Conservation (phyloP, 2,113 vertebrate species). For the Coracopsis vasa region DNA sequence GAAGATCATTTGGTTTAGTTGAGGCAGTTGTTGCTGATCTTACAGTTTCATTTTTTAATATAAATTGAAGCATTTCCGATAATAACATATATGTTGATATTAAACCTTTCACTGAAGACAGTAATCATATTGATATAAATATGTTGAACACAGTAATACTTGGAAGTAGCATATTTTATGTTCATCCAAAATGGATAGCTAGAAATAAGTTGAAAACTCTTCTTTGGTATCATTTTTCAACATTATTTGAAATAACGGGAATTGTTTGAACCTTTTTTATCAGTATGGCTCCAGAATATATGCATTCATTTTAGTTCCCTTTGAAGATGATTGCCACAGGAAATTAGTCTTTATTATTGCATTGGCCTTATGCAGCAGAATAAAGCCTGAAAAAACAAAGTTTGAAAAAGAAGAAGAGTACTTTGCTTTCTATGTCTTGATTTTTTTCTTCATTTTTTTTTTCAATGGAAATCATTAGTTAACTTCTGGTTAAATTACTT, state of each 20-base stretch:
- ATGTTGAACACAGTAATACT: not conserved
- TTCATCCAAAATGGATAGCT: not conserved
- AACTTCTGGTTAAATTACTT: not conserved
- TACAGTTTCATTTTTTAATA: constrained; percentile 55
- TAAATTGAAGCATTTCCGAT: constrained; percentile 41
- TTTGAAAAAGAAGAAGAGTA: not conserved
- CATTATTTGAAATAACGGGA: constrained; percentile 20
- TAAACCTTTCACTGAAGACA: constrained; percentile 13
- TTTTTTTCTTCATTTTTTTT: not conserved
- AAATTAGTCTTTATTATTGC: constrained; percentile 20
- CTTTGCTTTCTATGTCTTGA: not conserved
- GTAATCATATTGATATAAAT: constrained; percentile 34
- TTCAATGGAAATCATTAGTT: not conserved
- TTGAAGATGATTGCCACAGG: constrained; percentile 12
- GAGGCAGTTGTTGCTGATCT: constrained; percentile 46
- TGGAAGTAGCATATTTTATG: not conserved
- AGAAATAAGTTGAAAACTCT: not conserved
- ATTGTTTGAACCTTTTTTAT: constrained; percentile 45
- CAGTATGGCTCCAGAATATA: constrained; percentile 1
- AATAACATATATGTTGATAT: constrained; percentile 24
- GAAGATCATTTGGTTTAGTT: constrained; percentile 32
- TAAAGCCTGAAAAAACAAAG: constrained; percentile 19
- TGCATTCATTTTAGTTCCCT: constrained; percentile 6
- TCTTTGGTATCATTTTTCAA: not conserved
- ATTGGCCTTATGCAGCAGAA: not conserved